Evolutionary conservation across 2,113 vertebrate genomes (phyloP).

Genomic region (Tor tambroides): DNA sequence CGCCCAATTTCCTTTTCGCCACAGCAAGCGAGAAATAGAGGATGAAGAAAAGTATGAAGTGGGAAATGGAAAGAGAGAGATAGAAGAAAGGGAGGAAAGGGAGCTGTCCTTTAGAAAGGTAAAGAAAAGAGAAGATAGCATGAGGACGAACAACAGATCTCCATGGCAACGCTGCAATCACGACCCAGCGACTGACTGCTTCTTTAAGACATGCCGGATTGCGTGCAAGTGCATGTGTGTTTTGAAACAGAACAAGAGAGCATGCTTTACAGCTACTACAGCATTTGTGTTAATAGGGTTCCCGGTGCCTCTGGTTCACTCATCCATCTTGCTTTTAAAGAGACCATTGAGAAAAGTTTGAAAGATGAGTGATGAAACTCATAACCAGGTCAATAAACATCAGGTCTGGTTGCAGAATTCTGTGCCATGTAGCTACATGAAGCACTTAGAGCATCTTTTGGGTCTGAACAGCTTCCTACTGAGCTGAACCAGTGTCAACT

Average conservation of each 20-base stretch:
- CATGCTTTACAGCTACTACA: constrained; percentile 22
- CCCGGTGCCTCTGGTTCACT: neutral
- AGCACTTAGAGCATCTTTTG: constrained; percentile 1
- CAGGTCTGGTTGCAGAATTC: neutral
- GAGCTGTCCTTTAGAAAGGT: constrained; percentile 50
- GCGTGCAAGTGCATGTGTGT: constrained; percentile 38
- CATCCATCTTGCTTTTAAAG: neutral
- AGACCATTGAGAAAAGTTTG: constrained; percentile 3
- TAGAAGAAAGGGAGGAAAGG: neutral
- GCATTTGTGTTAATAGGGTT: constrained; percentile 3
- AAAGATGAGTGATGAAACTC: constrained; percentile 51
- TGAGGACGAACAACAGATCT: constrained; percentile 66
- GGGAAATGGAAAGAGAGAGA: constrained; percentile 24
- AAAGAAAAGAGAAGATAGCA: constrained; percentile 48
- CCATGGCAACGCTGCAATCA: constrained; percentile 72
- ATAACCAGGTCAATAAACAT: constrained; percentile 55
- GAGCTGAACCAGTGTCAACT: constrained; percentile 21
- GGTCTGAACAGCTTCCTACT: constrained; percentile 15
- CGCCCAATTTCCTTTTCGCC: constrained; percentile 23
- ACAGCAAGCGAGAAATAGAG: neutral
- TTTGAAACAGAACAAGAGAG: neutral
- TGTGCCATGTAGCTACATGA: neutral
- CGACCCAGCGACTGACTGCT: constrained; percentile 39
- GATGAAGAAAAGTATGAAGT: constrained; percentile 17
- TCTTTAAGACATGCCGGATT: constrained; percentile 49